A percentile compares a stretch with the other conserved stretches of the same genome.
phyloP scores from a whole-genome alignment of 2,888 invertebrate genomes.

The Athalia circularis region DNA sequence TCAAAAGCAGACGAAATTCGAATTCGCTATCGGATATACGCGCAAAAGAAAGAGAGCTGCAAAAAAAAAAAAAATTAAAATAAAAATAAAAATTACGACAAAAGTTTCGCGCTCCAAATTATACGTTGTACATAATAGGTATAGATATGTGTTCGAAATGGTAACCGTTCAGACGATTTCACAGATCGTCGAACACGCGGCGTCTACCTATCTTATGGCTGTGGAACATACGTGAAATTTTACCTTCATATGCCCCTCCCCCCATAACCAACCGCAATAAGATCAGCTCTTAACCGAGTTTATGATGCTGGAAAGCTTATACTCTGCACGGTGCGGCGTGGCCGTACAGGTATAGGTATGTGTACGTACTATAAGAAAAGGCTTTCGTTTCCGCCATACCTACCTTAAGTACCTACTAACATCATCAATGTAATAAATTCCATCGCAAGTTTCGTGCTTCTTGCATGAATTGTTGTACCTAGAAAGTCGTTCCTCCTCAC shows the following conservation, averaged over 20 bases:
- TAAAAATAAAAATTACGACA: too few relatives aligned
- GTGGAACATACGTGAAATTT: background rate
- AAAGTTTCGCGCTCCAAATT: too few relatives aligned
- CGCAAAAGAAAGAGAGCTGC: too few relatives aligned
- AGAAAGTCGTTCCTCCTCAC: background rate
- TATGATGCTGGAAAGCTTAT: too few relatives aligned
- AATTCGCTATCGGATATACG: too few relatives aligned
- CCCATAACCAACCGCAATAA: background rate
- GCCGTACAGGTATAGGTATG: too few relatives aligned
- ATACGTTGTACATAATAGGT: too few relatives aligned
- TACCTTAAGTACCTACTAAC: background rate
- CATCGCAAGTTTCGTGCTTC: conserved; percentile 13
- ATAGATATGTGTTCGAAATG: background rate
- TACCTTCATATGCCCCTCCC: background rate
- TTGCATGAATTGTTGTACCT: conserved; percentile 6
- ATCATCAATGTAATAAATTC: conserved; percentile 38
- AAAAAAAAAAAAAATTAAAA: too few relatives aligned
- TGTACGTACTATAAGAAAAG: background rate
- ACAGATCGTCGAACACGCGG: conserved; percentile 14
- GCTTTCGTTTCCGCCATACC: conserved; percentile 12
- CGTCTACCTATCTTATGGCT: too few relatives aligned
- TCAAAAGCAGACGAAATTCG: too few relatives aligned
- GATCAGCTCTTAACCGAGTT: conserved; percentile 22
- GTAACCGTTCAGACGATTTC: conserved; percentile 30
- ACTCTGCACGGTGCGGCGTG: too few relatives aligned